phyloP scores from a whole-genome alignment of 2,797 vertebrate species.

The Valencia hispanica region DNA sequence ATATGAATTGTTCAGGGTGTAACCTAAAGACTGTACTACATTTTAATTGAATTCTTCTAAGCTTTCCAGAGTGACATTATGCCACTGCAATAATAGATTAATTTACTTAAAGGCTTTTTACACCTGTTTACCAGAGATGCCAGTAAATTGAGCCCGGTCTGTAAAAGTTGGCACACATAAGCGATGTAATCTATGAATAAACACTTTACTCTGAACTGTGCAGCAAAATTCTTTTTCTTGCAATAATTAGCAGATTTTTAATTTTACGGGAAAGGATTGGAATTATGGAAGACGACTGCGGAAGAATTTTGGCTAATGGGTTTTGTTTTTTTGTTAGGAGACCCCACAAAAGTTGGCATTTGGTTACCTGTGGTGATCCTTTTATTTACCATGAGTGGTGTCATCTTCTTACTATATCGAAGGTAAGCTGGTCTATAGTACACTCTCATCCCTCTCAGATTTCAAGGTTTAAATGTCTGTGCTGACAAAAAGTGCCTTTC shows the following conservation, averaged over 20 bases:
- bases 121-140: neutral
- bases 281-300: neutral
- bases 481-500: neutral
- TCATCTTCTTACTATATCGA: neutral
- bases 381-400: neutral
- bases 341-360: neutral
- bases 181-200: neutral
- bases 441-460: neutral
- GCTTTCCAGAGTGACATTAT: too few relatives aligned
- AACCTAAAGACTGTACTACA: too few relatives aligned
- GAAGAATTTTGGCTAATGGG: neutral
- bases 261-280: neutral
- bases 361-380: neutral
- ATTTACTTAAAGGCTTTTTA: too few relatives aligned
- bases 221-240: neutral
- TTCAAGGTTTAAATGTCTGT: neutral
- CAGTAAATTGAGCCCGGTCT: neutral
- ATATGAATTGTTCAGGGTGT: too few relatives aligned
- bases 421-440: neutral
- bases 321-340: neutral
- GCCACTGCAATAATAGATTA: too few relatives aligned
- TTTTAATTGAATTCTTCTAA: too few relatives aligned
- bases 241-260: neutral
- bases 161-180: neutral
- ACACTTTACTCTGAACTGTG: neutral